Base-by-base conservation (phyloP, 2,888 invertebrate species). In the Synanthedon formicaeformis region DNA sequence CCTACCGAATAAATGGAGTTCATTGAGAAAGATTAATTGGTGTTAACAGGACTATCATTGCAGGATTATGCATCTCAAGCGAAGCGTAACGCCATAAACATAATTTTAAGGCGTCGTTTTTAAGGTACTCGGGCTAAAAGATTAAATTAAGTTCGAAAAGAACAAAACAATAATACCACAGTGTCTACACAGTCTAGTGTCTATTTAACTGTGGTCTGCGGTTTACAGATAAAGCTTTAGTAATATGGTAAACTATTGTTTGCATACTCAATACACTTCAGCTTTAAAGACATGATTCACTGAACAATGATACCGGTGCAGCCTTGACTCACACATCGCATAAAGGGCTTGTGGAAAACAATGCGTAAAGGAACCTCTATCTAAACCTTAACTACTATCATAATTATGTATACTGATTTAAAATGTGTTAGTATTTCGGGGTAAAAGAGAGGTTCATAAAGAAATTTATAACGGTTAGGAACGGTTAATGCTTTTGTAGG, bases 211-310 rank as follows among this genome's bases (percentile, higher is more conserved):
- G 64, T 54, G 64, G 64, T 63, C 54, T 66, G 61, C 54, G 64
- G 61, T 59, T 55, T 41, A 45, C 56, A 54, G 58, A 34, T 45
- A 45, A 45, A 45, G 45, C 45, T 48, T 53, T 54, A 54, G 55
- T 61, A 52, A 57, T 58, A 16, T 16, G 16, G 16, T 16, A 60
- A 67, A 66, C 62, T 63, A 72, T 76, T 76, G 71, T 76, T 66
- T 63, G 34, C 34, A 2, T 34, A 55, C 55, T 57, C 58, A 60
- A 54, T 52, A 54, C 52, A 54, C 58, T 53, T 60, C 62, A 54
- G 55, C 58, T 61, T 61, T 56, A 63, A 63, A 56, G 54, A 55
- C 53, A 54, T 71, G 69, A 74, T 59, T 71, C 72, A 71, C 56
- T 62, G 54, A 54, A 49, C 23, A 49, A 49, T 49, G 49, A 16